Conservation (phyloP, 64 coral and sea anemone genomes). For the Trachythela sp. region DNA sequence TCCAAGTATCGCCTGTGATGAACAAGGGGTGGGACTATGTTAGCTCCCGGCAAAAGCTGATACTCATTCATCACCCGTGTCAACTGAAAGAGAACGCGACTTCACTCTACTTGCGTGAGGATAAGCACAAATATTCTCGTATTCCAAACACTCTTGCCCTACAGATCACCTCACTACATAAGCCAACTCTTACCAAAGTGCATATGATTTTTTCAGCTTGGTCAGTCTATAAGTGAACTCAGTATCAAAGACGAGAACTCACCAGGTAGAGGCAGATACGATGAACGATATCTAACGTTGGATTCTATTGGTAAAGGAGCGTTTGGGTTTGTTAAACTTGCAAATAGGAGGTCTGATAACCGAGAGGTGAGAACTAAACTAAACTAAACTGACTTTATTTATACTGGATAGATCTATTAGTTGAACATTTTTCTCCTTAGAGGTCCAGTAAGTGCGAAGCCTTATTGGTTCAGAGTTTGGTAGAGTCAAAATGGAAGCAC, state of each 20-base stretch:
- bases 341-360: conserved; percentile 60
- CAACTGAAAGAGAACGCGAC: no score
- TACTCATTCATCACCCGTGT: no score
- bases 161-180: no score
- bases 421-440: background rate
- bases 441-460: background rate
- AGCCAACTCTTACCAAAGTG: background rate
- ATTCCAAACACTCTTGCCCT: no score
- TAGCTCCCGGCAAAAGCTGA: no score
- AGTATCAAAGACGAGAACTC: conserved; percentile 55
- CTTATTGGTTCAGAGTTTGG: no score
- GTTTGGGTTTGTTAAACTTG: conserved; percentile 93
- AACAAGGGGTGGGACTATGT: no score
- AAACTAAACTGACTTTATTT: no score
- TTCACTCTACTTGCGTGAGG: no score
- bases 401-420: no score
- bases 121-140: no score
- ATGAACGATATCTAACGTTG: conserved; percentile 71
- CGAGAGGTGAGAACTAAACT: conserved; percentile 45
- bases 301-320: conserved; percentile 90
- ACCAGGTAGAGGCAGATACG: conserved; percentile 77
- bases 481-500: background rate
- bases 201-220: conserved; percentile 10
- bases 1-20: no score
- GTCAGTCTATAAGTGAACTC: conserved; percentile 47